These are phyloP conservation scores for Ptychadena robeensis DNA, from an alignment of 2,797 vertebrate species.

Conservation along the genomic window DNA sequence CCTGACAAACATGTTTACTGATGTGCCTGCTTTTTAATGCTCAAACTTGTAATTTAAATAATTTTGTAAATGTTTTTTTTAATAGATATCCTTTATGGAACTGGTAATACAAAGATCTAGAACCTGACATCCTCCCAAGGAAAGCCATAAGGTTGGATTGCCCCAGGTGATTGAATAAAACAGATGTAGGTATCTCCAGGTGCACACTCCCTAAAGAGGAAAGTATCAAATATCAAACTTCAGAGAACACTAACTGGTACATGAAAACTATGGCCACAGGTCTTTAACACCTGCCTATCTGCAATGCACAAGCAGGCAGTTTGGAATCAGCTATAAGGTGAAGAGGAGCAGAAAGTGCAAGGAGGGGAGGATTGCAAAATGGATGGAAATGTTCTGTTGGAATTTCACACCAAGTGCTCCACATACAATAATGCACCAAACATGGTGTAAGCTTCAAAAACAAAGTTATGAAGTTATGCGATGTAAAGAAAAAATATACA, in stretches of 20 bases:
- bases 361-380: conserved; percentile 11
- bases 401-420: too few species aligned
- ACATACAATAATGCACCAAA: too few species aligned
- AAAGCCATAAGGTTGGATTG: conserved; percentile 22
- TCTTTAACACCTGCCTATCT: conserved; percentile 58
- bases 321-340: conserved; percentile 44
- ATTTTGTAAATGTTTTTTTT: too few species aligned
- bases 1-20: too few species aligned
- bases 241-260: conserved; percentile 49
- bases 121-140: conserved; percentile 38
- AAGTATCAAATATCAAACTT: conserved; percentile 55
- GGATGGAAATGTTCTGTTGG: too few species aligned
- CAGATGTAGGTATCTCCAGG: conserved; percentile 57
- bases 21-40: too few species aligned
- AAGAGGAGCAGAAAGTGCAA: conserved; percentile 25
- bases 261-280: conserved; percentile 46
- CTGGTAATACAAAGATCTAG: conserved; percentile 20
- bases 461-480: too few species aligned
- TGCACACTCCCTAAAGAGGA: conserved; percentile 54
- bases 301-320: conserved; percentile 20
- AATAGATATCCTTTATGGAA: not conserved
- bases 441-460: too few species aligned
- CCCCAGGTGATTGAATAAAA: conserved; percentile 53
- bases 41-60: too few species aligned
- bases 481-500: too few species aligned